phyloP scores from a whole-genome alignment of 2,113 vertebrate genomes.

The human region DNA sequence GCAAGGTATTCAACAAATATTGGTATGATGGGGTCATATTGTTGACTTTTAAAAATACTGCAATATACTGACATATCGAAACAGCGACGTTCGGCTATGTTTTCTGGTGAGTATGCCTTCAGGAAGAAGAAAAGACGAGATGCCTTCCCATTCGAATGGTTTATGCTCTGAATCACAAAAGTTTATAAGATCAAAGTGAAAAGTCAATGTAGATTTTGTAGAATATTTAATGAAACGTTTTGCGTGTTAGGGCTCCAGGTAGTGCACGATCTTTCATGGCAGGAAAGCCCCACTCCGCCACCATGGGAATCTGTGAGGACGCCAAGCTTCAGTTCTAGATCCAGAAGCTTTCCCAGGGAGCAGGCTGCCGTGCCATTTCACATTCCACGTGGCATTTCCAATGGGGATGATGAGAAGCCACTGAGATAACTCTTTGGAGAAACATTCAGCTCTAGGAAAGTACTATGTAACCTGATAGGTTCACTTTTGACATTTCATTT shows the following conservation, averaged over 20 bases:
- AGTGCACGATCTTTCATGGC: not conserved
- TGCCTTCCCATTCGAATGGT: not conserved
- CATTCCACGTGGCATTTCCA: not conserved
- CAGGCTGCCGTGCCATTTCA: not conserved
- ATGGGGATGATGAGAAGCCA: not conserved
- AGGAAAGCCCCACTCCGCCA: not conserved
- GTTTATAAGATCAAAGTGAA: constrained; percentile 46
- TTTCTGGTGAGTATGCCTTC: not conserved
- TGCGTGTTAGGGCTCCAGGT: not conserved
- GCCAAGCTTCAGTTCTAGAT: not conserved
- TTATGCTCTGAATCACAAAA: not conserved
- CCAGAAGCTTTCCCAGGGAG: not conserved
- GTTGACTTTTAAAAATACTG: constrained; percentile 41
- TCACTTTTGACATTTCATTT: not conserved
- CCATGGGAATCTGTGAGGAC: not conserved
- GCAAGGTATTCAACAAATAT: not conserved
- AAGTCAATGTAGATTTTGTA: constrained; percentile 20
- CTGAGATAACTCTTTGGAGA: not conserved
- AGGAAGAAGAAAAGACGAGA: not conserved
- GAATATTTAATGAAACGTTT: constrained; percentile 30
- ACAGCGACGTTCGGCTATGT: constrained; percentile 22
- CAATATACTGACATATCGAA: not conserved
- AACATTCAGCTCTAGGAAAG: not conserved
- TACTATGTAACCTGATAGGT: not conserved
- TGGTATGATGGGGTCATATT: not conserved